These are phyloP conservation scores for Cataglyphis rosenhaueri DNA, from an alignment of 2,888 invertebrate genomes.

Conservation along the genomic window DNA sequence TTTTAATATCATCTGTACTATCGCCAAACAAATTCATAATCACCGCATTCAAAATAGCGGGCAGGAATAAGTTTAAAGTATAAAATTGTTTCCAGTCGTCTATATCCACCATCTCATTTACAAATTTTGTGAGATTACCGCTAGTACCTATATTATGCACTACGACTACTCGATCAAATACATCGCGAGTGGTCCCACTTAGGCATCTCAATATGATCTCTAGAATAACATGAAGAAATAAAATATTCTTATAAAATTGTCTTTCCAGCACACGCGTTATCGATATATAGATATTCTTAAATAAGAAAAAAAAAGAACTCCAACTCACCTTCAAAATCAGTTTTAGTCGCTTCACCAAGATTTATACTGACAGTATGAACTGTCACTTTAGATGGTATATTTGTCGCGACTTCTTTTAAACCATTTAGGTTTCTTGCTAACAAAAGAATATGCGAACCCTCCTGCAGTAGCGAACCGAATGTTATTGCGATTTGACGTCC, in stretches of 20 bases:
- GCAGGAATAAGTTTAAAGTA: slow-evolving; percentile 92
- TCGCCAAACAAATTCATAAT: slow-evolving; percentile 89
- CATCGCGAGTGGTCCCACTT: slow-evolving; percentile 82
- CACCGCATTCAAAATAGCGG: slow-evolving; percentile 89
- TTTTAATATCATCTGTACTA: slow-evolving; percentile 80
- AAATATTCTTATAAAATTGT: background rate
- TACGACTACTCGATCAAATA: slow-evolving; percentile 90
- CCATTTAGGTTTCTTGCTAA: slow-evolving; percentile 90
- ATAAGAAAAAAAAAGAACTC: background rate
- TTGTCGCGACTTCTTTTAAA: slow-evolving; percentile 88
- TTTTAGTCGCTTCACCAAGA: slow-evolving; percentile 75
- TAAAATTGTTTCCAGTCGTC: slow-evolving; percentile 89
- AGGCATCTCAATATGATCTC: slow-evolving; percentile 86
- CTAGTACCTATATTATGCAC: slow-evolving; percentile 96
- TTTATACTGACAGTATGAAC: slow-evolving; percentile 86
- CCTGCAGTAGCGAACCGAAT: slow-evolving; percentile 89
- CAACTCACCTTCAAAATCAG: slow-evolving; percentile 78
- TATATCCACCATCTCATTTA: slow-evolving; percentile 89
- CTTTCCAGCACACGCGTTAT: background rate
- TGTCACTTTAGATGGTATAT: slow-evolving; percentile 86
- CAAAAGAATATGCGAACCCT: slow-evolving; percentile 91
- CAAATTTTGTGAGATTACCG: slow-evolving; percentile 90
- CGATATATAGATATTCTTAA: background rate
- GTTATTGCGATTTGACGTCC: slow-evolving; percentile 92
- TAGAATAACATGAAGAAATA: slow-evolving; percentile 53